Evolutionary conservation across 2,888 invertebrate species (phyloP).

Genomic region (Gymnocheta viridis): DNA sequence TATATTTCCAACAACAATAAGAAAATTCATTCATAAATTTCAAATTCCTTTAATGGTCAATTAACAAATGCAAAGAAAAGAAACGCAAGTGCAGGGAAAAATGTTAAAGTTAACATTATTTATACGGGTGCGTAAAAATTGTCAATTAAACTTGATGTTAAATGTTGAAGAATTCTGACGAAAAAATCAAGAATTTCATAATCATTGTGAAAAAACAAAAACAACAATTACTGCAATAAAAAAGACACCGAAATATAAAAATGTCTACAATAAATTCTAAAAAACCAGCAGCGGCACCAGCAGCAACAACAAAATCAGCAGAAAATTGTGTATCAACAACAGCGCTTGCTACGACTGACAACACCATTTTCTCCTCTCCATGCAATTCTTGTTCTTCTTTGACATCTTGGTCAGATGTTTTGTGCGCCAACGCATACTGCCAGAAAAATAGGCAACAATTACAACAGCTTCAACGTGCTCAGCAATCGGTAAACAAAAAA

Average conservation of each 20-base stretch:
- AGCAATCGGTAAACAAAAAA: slow-evolving; percentile 12
- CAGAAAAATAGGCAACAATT: slow-evolving; percentile 38
- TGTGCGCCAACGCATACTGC: slow-evolving; percentile 67
- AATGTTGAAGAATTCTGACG: background rate
- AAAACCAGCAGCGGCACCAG: slow-evolving; percentile 22
- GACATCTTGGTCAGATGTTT: slow-evolving; percentile 64
- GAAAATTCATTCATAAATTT: slow-evolving; percentile 11
- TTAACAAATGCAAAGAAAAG: background rate
- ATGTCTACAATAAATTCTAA: slow-evolving; percentile 65
- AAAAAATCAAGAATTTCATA: slow-evolving; percentile 44
- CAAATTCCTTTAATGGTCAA: slow-evolving; percentile 14
- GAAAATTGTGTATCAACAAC: slow-evolving; percentile 58
- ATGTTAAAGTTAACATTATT: slow-evolving; percentile 44
- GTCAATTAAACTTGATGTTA: background rate
- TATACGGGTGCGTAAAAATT: slow-evolving; percentile 1
- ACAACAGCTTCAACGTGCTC: slow-evolving; percentile 18
- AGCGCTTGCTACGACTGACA: slow-evolving; percentile 34
- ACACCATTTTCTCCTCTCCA: slow-evolving; percentile 25
- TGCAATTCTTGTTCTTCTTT: slow-evolving; percentile 34
- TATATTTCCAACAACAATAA: background rate
- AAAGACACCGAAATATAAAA: slow-evolving; percentile 37
- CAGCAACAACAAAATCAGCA: slow-evolving; percentile 34
- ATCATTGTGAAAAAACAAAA: slow-evolving; percentile 21
- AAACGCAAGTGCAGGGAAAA: slow-evolving; percentile 35
- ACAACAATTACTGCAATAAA: slow-evolving; percentile 8